Evolutionary conservation across 2,113 vertebrate genomes (phyloP), one percentile per base, ranked within the genome.

Genomic region (Gadus macrocephalus): DNA sequence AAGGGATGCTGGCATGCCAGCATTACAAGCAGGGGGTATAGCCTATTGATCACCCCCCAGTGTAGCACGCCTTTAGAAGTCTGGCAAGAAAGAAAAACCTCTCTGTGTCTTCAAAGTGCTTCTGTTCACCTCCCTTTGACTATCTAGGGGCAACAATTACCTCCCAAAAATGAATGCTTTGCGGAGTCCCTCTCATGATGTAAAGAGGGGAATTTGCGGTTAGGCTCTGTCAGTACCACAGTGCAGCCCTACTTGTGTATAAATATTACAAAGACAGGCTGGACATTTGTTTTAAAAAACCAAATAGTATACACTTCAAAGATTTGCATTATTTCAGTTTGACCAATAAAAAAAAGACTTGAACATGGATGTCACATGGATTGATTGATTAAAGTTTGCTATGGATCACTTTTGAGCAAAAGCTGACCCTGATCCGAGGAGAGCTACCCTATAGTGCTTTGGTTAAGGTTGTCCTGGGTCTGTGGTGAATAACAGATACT

Each of bases 31-130:
- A 1, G 71, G 1, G 71, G 64, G 83, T 68, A 83, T 14, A 9
- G 42, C 42, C 42, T 7, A 82, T 81, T 92, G 91, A 92, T 92
- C 78, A 78, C 79, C 83, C 87, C 81, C 78, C 82, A 83, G 81
- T 69, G 72, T 77, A 86, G 89, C 65, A 14, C 2, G 42, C 69
- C 85, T 76, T 75, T 65, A 78, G 72, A 89, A 85, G 79, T 82
- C 79, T 88, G 85, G 78, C 78, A 75, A 74, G 76, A 74, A 87
- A 79, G 85, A 79, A 88, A 85, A 81, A 85, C 88, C 80, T 55
- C 74, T 80, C 80, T 78, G 77, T 76, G 71, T 89, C 86, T 92
- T 92, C 89, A 91, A 92, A 91, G 89, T 84, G 75, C 38, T 66
- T 81, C 77, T 68, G 77, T 82, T 76, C 77, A 83, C 63, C 79